Base-by-base conservation (phyloP, 1,140 invertebrate genomes). In the Leptinotarsa texana region DNA sequence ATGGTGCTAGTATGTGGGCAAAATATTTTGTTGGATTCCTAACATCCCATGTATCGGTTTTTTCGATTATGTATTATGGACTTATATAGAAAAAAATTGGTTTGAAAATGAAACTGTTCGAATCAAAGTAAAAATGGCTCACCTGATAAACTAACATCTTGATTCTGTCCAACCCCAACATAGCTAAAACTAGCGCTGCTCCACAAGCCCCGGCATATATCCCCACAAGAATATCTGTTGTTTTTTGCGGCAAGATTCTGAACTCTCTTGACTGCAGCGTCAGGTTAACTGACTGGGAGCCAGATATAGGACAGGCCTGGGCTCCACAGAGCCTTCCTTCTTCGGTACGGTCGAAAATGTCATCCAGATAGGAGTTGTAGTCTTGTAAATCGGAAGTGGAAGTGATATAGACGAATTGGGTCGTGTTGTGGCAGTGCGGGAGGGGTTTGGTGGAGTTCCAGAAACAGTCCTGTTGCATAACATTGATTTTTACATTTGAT, bases 181-280 rank as follows among this genome's bases (percentile, higher is more conserved):
- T 84, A 0, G 90, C 88, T 5, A 91, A 82, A 4, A 87, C 79
- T 71, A 90, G 82, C 3, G 88, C 88, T 13, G 89, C 83, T 0
- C 88, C 80, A 2, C 87, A 87, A 42, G 90, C 83, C 1, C 87
- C 86, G 0, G 90, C 86, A 85, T 89, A 92, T 22, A 86, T 86
- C 75, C 81, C 89, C 62, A 85, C 87, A 78, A 87, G 77, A 27
- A 89, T 84, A 72, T 75, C 87, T 67, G 85, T 86, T 74, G 82
- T 89, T 67, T 74, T 86, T 70, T 77, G 82, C 66, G 86, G 80
- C 33, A 89, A 80, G 3, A 77, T 83, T 75, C 17, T 78, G 57
- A 81, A 80, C 17, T 57, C n/a, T n/a, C 79, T 63, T 1, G 74
- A 73, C 2, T 74, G 24, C 17, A 73, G 47, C 8, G 65, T 22